phyloP scores from a whole-genome alignment of 30 jellyfish, hydroid and myxozoan genomes.

The Hydractinia echinata region DNA sequence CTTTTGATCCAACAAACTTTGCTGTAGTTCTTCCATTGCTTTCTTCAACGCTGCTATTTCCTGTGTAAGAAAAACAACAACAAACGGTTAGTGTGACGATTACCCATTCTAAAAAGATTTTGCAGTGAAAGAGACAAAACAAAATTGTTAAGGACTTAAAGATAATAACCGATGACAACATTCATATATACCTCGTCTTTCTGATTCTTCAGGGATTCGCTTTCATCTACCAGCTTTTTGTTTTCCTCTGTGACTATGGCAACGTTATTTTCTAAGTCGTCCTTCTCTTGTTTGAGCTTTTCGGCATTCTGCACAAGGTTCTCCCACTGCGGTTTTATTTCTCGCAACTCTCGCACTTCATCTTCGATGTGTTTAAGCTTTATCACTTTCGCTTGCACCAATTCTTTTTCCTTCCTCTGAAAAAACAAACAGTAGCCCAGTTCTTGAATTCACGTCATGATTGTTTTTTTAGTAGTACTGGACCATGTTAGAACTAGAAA shows the following conservation, averaged over 20 bases:
- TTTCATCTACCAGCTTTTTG: constrained; percentile 36
- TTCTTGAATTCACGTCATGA: too few relatives aligned
- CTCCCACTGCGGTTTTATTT: constrained; percentile 46
- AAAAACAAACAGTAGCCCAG: neutral
- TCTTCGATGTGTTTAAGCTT: constrained; percentile 51
- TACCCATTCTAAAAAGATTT: too few relatives aligned
- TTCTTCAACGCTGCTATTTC: constrained; percentile 60
- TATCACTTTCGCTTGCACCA: constrained; percentile 33
- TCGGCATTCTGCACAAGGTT: constrained; percentile 28
- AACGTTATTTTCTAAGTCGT: constrained; percentile 38
- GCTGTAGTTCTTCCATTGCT: constrained; percentile 41
- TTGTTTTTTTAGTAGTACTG: too few relatives aligned
- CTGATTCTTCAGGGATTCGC: constrained; percentile 37
- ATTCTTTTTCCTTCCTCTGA: constrained; percentile 57
- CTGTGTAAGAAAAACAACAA: constrained; percentile 19
- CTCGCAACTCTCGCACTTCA: constrained; percentile 52
- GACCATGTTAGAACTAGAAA: too few relatives aligned
- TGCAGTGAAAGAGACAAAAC: neutral
- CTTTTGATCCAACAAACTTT: constrained; percentile 48
- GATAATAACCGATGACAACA: neutral
- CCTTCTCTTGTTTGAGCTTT: constrained; percentile 35
- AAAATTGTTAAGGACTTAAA: neutral
- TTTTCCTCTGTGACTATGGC: constrained; percentile 15
- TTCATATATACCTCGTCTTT: constrained; percentile 9
- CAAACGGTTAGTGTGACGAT: neutral